Evolutionary conservation across 2,113 vertebrate genomes (phyloP), one percentile per base, ranked within the genome.

Genomic region (Rhinoptilus africanus): DNA sequence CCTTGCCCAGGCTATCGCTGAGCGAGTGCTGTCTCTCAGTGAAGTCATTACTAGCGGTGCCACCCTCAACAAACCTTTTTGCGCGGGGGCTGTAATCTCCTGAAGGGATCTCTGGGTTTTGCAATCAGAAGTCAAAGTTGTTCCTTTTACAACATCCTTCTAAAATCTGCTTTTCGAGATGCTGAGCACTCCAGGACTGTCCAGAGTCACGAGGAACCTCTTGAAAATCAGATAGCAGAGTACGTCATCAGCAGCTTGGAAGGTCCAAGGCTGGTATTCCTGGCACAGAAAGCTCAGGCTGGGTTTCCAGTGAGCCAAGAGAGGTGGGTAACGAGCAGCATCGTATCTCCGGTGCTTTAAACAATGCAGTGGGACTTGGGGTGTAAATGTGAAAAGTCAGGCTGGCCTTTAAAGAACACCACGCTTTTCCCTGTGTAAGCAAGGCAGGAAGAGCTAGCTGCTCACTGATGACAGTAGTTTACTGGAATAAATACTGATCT

Each of bases 381-480:
- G 47, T 68, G 54, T 45, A 57, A 50, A 66, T 1, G 9, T 6
- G 45, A 37, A 60, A 79, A 87, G 9, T 45, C 56, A 63, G 14
- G 12, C 18, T n/a, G 75, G n/a, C 17, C 39, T 51, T 80, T 71
- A 51, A 32, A 7, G 43, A 69, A n/a, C 1, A 39, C 11, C 26
- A 47, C 0, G 0, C 14, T 73, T 67, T 74, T 47, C n/a, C 82
- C 27, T 1, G 1, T 16, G n/a, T 34, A 19, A 50, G 54, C 63
- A 68, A 48, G 50, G 50, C 62, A 56, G 79, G 54, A 34, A 54
- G 83, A 78, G 47, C 72, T 48, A 48, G 56, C 34, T 48, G 53
- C 80, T 69, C 34, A 16, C 51, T 22, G 63, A 51, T 9, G 56
- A 17, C 9, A 4, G 10, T 4, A 50, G 8, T 47, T 27, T 62